phyloP scores from a whole-genome alignment of 1,140 invertebrate species.

The Drosophila leontia region DNA sequence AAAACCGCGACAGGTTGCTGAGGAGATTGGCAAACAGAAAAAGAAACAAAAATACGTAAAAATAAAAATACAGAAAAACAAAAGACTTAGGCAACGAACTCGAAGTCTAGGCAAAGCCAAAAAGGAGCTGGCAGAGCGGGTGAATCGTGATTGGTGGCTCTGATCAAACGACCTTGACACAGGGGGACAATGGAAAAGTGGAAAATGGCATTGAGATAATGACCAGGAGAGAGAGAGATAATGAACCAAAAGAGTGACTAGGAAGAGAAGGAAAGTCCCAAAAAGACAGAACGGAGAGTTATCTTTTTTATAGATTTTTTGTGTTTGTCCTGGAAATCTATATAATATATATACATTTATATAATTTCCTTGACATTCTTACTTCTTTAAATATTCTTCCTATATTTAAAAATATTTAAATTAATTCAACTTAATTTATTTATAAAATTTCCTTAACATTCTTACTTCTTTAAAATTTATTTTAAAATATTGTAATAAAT shows the following conservation, averaged over 20 bases:
- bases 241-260: neutral
- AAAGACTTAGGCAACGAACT: slow-evolving; percentile 53
- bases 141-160: slow-evolving; percentile 23
- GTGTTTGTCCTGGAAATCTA: neutral
- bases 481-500: no score
- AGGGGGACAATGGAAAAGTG: slow-evolving; percentile 17
- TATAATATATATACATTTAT: no score
- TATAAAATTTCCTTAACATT: no score
- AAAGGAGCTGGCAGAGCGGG: neutral
- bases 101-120: neutral
- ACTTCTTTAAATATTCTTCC: no score
- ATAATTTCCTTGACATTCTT: no score
- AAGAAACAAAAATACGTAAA: neutral
- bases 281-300: neutral
- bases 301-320: neutral
- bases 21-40: neutral
- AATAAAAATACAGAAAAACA: slow-evolving; percentile 1
- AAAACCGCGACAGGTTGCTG: slow-evolving; percentile 7
- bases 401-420: neutral
- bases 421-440: neutral
- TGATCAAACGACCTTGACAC: slow-evolving; percentile 41
- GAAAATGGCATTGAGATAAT: neutral
- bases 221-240: neutral
- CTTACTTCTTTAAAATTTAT: no score
- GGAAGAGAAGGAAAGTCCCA: rapidly evolving